Evolutionary conservation across 2,888 invertebrate genomes (phyloP).

Genomic region (Ectemnius continuus): DNA sequence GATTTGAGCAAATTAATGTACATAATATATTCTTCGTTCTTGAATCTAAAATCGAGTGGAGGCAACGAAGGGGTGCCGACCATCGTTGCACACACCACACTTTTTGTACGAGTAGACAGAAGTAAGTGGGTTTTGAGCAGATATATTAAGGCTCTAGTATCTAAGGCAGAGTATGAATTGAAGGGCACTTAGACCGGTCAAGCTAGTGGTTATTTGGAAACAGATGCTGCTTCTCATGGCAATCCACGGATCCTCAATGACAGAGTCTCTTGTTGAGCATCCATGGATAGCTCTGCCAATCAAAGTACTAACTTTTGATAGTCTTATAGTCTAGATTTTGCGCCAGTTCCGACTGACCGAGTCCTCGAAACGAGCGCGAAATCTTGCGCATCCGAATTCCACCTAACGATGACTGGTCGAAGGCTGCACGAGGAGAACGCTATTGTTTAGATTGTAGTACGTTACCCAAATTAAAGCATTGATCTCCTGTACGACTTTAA

Average conservation of each 20-base stretch:
- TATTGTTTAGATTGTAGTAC: conserved; percentile 60
- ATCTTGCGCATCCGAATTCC: conserved; percentile 4
- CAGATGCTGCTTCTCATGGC: conserved; percentile 11
- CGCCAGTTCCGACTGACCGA: conserved; percentile 43
- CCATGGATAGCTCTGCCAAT: conserved; percentile 18
- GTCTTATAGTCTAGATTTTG: conserved; percentile 25
- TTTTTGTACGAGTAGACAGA: conserved; percentile 14
- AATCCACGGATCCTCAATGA: conserved; percentile 40
- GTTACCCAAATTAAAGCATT: conserved; percentile 74
- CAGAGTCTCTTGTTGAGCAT: conserved; percentile 21
- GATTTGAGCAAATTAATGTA: conserved; percentile 56
- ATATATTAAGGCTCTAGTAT: too few relatives aligned
- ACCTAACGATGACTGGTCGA: conserved; percentile 33
- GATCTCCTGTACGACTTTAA: conserved; percentile 74
- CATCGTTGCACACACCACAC: conserved; percentile 22
- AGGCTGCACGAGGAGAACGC: conserved; percentile 33
- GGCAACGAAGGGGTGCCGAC: conserved; percentile 25
- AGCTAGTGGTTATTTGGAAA: conserved; percentile 34
- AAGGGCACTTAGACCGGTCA: conserved; percentile 13
- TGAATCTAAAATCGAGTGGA: conserved; percentile 29
- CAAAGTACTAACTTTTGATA: neutral
- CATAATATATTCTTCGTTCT: conserved; percentile 52
- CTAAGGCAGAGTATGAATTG: conserved; percentile 47
- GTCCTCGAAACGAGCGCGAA: conserved; percentile 55
- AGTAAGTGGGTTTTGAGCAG: too few relatives aligned